phyloP scores from a whole-genome alignment of 2,888 invertebrate genomes.

The Noctua janthina region DNA sequence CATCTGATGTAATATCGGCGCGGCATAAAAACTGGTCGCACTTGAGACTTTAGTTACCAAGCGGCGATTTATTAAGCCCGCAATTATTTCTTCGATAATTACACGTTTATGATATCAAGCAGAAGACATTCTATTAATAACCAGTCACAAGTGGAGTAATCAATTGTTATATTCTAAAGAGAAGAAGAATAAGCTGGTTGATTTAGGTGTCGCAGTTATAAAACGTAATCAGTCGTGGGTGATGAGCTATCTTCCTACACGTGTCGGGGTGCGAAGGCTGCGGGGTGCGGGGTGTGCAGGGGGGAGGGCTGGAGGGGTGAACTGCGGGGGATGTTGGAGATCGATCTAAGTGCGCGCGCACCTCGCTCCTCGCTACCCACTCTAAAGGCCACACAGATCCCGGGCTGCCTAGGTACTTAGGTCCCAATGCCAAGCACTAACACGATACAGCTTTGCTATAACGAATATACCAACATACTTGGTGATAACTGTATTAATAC shows the following conservation, averaged over 20 bases:
- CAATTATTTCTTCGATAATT: slow-evolving; percentile 65
- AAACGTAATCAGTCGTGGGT: slow-evolving; percentile 76
- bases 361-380: slow-evolving; percentile 68
- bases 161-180: slow-evolving; percentile 27
- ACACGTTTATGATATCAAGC: slow-evolving; percentile 47
- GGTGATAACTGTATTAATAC: neutral
- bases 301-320: slow-evolving; percentile 53
- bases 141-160: slow-evolving; percentile 14
- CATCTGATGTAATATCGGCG: slow-evolving; percentile 78
- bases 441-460: slow-evolving; percentile 35
- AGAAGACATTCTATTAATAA: slow-evolving; percentile 37
- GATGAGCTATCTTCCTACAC: slow-evolving; percentile 78
- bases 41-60: slow-evolving; percentile 78
- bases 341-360: slow-evolving; percentile 87
- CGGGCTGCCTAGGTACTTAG: slow-evolving; percentile 64
- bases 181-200: slow-evolving; percentile 11
- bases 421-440: slow-evolving; percentile 61
- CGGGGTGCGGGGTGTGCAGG: slow-evolving; percentile 60
- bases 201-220: slow-evolving; percentile 61
- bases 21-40: slow-evolving; percentile 82
- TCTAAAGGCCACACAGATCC: slow-evolving; percentile 76
- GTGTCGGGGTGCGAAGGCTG: slow-evolving; percentile 68
- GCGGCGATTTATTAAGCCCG: slow-evolving; percentile 65
- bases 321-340: slow-evolving; percentile 74
- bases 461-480: slow-evolving; percentile 33